A percentile compares a stretch with the other conserved stretches of the same genome.
Evolutionary conservation across 2,797 vertebrate species (phyloP).

Genomic region (Lycodopsis pacificus): DNA sequence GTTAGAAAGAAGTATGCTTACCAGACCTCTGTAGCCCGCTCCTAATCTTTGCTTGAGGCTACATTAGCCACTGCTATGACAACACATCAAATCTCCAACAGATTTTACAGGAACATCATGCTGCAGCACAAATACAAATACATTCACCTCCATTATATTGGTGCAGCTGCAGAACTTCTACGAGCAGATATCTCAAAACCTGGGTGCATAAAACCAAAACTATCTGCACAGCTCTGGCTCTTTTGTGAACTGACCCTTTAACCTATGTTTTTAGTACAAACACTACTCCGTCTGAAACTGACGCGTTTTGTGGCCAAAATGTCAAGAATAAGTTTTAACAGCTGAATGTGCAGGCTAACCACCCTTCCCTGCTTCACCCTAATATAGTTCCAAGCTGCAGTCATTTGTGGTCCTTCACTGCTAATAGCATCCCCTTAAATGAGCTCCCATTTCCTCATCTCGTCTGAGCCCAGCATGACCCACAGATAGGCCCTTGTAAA

Average conservation of each 20-base stretch:
- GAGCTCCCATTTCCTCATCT: constrained; percentile 78
- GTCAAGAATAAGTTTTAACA: constrained; percentile 40
- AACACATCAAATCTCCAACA: too few species aligned
- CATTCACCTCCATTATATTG: neutral
- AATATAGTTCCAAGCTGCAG: constrained; percentile 67
- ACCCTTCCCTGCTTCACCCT: constrained; percentile 37
- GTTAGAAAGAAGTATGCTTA: too few species aligned
- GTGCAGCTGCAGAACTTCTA: neutral
- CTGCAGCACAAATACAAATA: neutral
- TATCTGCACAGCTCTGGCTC: neutral
- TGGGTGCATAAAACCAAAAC: constrained; percentile 6
- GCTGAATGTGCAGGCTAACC: constrained; percentile 33
- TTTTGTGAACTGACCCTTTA: constrained; percentile 13
- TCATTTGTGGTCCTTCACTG: constrained; percentile 71
- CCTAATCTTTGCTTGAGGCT: too few species aligned
- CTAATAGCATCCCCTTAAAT: constrained; percentile 72
- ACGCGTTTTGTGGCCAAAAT: constrained; percentile 11
- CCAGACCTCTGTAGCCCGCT: too few species aligned
- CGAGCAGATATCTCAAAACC: constrained; percentile 13
- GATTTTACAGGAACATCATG: too few species aligned
- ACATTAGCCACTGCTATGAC: too few species aligned
- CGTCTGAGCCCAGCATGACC: constrained; percentile 73
- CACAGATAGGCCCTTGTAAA: constrained; percentile 69
- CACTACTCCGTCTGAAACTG: neutral
- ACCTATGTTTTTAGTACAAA: constrained; percentile 25